phyloP scores from a whole-genome alignment of 2,888 invertebrate species.

The Drosophila melanosoma region DNA sequence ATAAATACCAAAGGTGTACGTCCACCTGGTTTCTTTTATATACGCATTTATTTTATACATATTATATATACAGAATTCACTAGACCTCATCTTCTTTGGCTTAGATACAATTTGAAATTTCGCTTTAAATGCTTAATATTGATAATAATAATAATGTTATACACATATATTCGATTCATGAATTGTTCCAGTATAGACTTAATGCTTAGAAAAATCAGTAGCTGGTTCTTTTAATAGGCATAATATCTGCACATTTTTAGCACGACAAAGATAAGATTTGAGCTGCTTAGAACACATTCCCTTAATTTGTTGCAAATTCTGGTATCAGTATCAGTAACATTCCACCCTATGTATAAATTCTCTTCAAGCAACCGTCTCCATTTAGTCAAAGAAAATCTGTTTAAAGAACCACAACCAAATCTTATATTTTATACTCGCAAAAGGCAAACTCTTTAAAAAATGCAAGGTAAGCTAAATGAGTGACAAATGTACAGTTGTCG shows the following conservation, averaged over 20 bases:
- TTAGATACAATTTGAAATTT: neutral
- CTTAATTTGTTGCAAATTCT: conserved; percentile 51
- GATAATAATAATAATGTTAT: neutral
- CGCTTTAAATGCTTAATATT: neutral
- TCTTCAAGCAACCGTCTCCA: conserved; percentile 35
- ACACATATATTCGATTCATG: neutral
- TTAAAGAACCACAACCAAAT: conserved; percentile 26
- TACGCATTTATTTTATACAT: neutral
- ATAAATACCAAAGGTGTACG: neutral
- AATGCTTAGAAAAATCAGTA: conserved; percentile 1
- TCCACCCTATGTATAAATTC: conserved; percentile 62
- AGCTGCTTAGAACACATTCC: conserved; percentile 35
- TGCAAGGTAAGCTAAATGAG: conserved; percentile 34
- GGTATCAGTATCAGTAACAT: conserved; percentile 46
- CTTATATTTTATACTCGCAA: conserved; percentile 3
- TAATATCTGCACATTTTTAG: conserved; percentile 44
- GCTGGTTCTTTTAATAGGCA: conserved; percentile 21
- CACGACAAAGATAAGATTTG: conserved; percentile 64
- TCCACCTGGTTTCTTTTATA: conserved; percentile 6
- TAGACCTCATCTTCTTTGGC: neutral
- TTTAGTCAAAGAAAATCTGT: conserved; percentile 54
- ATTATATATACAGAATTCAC: neutral
- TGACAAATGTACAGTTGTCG: neutral
- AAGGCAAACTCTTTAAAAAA: conserved; percentile 27
- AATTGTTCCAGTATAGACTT: neutral